Base-by-base conservation (phyloP, 2,888 invertebrate species). In the Zele albiditarsus region DNA sequence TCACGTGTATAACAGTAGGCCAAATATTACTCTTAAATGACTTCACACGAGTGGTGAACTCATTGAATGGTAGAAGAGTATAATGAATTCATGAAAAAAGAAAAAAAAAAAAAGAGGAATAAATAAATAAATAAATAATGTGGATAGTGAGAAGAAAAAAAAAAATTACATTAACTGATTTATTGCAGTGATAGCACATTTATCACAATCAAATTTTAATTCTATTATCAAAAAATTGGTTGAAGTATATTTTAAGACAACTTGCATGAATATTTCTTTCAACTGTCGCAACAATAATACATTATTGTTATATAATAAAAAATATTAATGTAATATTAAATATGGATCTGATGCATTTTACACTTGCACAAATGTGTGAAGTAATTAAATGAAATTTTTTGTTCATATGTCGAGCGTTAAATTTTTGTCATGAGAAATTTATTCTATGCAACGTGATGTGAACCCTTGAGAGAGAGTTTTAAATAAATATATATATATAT, bases 401-500 rank as follows among this genome's bases (percentile, higher is more conserved):
- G 8, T 20, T 20, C 53, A 20, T n/a, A n/a, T 53, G 20, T n/a
- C 20, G 53, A 53, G 53, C 53, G 53, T 20, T 53, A 53, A 53
- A 53, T 53, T 53, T 49, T 53, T 53, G 53, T 53, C 53, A 53
- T 53, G 53, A 53, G 53, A 53, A 53, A 53, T 53, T 46, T 46
- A 46, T 46, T 53, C 53, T 53, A 53, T 53, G 20, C 23, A 53
- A 3, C 53, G 20, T 53, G 0, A 3, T 3, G 20, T 53, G n/a
- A 53, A 53, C 20, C 20, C n/a, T 6, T 53, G 20, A 23, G 20
- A 53, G 53, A 53, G 53, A 53, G 53, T 53, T 53, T 53, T 10
- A 46, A 46, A 46, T 46, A 16, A n/a, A 53, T 53, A 53, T 53
- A 20, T 53, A 8, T 46, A 46, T n/a, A 2, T 20, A 38, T n/a